A percentile compares a stretch with the other conserved stretches of the same genome.
These are phyloP conservation scores for Meloidogyne chitwoodi DNA, from an alignment of 1,140 invertebrate species.

Conservation along the genomic window DNA sequence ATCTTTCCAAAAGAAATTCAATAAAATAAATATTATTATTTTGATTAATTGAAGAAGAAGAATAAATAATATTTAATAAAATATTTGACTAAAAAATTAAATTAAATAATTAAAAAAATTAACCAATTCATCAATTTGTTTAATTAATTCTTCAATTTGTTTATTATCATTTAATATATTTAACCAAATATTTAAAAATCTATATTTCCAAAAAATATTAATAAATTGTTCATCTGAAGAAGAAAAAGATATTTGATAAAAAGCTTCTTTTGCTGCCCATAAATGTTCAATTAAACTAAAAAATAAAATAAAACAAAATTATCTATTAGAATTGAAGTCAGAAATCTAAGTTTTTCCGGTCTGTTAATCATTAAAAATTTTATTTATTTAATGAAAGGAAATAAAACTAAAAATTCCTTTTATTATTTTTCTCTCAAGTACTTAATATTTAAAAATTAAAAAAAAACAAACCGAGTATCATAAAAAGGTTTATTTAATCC, in stretches of 20 bases:
- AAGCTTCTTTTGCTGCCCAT: constrained; percentile 14
- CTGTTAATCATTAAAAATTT: too few relatives aligned
- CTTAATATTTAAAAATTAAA: not conserved
- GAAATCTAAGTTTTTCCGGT: too few relatives aligned
- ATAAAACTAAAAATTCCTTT: not conserved
- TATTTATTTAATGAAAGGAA: too few relatives aligned
- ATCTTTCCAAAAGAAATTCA: constrained; percentile 24
- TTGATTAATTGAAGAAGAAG: not conserved
- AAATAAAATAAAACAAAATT: constrained; percentile 1
- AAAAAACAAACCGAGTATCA: constrained; percentile 3
- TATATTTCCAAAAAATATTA: constrained; percentile 23
- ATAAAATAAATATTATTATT: not conserved
- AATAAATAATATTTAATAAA: not conserved
- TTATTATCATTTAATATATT: constrained; percentile 16
- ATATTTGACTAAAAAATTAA: not conserved
- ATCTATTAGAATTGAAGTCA: too few relatives aligned
- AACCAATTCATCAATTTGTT: constrained; percentile 5
- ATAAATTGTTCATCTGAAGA: not conserved
- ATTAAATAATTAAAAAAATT: not conserved
- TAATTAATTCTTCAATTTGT: constrained; percentile 16
- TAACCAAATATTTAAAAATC: constrained; percentile 19
- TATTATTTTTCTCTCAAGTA: too few relatives aligned
- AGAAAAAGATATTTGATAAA: not conserved
- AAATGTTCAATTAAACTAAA: constrained; percentile 19
- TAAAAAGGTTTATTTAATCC: constrained; percentile 15